Percentiles rank a stretch among this genome's conserved stretches.
Conservation (phyloP, 2,888 invertebrate species). For the Orchestes rusci region DNA sequence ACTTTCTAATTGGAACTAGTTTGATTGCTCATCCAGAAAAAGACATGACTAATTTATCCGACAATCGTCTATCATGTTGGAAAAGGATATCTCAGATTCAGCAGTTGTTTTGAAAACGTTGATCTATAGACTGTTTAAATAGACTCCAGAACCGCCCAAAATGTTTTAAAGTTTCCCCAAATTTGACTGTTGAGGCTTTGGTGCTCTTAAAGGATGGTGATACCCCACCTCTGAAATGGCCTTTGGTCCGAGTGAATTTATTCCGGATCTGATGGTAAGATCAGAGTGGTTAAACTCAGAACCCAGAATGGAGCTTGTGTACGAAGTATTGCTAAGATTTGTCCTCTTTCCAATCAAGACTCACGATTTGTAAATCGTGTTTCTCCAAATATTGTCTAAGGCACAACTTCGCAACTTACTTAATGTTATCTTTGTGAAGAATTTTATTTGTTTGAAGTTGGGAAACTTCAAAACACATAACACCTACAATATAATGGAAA, state of each 20-base stretch:
- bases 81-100: slow-evolving; percentile 6
- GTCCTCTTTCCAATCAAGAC: too few species aligned
- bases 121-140: slow-evolving; percentile 15
- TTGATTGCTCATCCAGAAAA: slow-evolving; percentile 12
- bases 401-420: too few species aligned
- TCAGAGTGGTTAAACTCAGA: not conserved
- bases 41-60: slow-evolving; percentile 4
- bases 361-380: too few species aligned
- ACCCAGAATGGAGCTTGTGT: not conserved
- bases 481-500: too few species aligned
- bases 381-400: too few species aligned
- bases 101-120: slow-evolving; percentile 11
- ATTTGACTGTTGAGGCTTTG: slow-evolving; percentile 3
- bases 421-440: too few species aligned
- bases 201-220: slow-evolving; percentile 11
- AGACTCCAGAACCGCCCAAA: slow-evolving; percentile 13
- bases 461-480: too few species aligned
- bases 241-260: slow-evolving; percentile 5
- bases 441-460: too few species aligned
- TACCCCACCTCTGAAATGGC: slow-evolving; percentile 8
- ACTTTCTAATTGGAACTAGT: slow-evolving; percentile 5
- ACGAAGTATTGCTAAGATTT: not conserved
- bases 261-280: not conserved
- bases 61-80: slow-evolving; percentile 11
- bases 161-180: slow-evolving; percentile 6